Base-by-base conservation (phyloP, 1,140 invertebrate species). In the Drosophila malerkotliana region DNA sequence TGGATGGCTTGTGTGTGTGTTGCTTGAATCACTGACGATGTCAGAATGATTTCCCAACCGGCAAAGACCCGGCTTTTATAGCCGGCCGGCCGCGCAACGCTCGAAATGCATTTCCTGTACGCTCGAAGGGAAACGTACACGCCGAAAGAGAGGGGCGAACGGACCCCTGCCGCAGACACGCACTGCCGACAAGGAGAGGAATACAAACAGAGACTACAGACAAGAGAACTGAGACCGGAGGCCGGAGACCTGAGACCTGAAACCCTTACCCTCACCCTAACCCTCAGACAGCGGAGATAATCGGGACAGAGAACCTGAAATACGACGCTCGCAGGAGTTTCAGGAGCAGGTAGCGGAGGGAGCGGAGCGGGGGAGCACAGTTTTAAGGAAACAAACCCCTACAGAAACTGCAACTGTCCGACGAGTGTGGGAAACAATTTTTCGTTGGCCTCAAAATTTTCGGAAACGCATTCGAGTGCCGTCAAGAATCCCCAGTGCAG, bases 341-440 rank as follows among this genome's bases (percentile, higher is more conserved):
- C 59, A 56, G 67, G 72, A 55, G 72, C 82, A 81, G 83, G 83
- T 87, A 87, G 73, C 15, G 45, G 69, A 66, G 76, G 26, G 26
- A 28, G 6, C 26, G 6, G 56, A 49, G 68, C 72, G 73, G 74
- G 54, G 59, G 62, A 78, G 64, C 59, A 51, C 67, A 63, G 34
- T 12, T 47, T 58, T 48, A 71, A 88, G 80, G 79, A 89, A 89
- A 89, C 84, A 72, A 78, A 84, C 74, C 81, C 74, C 73, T 74
- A 80, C 60, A 66, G 68, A 83, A 90, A 89, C 61, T 89, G 84
- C 84, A 83, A 87, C 83, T 88, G 83, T 78, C 73, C 78, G 62
- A 32, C 52, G 79, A 91, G 90, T 91, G 90, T 91, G 90, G 90
- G 90, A 91, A 91, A 90, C 90, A 85, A 87, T 91, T 83, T 87